Evolutionary conservation across 1,140 invertebrate species (phyloP).

Genomic region (Lasioglossum albipes): DNA sequence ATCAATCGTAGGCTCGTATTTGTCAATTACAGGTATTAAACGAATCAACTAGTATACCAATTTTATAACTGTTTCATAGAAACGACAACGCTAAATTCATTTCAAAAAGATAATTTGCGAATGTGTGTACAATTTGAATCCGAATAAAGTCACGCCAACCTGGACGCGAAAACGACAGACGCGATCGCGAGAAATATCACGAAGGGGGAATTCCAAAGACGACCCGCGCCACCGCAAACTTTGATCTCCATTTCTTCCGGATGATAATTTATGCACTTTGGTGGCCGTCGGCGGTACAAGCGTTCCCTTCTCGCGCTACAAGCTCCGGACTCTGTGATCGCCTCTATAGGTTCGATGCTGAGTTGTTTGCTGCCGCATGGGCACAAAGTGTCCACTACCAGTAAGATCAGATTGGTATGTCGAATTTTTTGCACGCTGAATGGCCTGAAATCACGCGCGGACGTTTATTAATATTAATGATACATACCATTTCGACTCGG

Average conservation of each 20-base stretch:
- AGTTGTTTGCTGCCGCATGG: slow-evolving; percentile 92
- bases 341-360: slow-evolving; percentile 89
- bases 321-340: slow-evolving; percentile 76
- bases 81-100: slow-evolving; percentile 61
- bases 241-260: slow-evolving; percentile 91
- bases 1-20: not conserved
- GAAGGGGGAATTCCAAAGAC: slow-evolving; percentile 48
- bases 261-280: slow-evolving; percentile 93
- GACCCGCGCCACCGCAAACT: slow-evolving; percentile 82
- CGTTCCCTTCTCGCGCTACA: slow-evolving; percentile 82
- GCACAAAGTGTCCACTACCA: slow-evolving; percentile 94
- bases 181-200: slow-evolving; percentile 46
- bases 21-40: slow-evolving; percentile 34
- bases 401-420: slow-evolving; percentile 93
- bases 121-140: slow-evolving; percentile 41
- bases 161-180: slow-evolving; percentile 24
- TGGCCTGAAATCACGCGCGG: slow-evolving; percentile 82
- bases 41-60: slow-evolving; percentile 38
- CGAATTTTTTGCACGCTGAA: slow-evolving; percentile 96
- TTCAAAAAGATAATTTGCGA: slow-evolving; percentile 58
- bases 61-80: slow-evolving; percentile 58
- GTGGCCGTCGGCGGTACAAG: slow-evolving; percentile 85
- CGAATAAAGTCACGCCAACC: slow-evolving; percentile 67
- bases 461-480: too few relatives aligned
- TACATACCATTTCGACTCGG: too few relatives aligned